A percentile compares a stretch with the other conserved stretches of the same genome.
These are phyloP conservation scores for Cheirogaleus medius DNA, from an alignment of 2,113 vertebrate species.

Conservation along the genomic window DNA sequence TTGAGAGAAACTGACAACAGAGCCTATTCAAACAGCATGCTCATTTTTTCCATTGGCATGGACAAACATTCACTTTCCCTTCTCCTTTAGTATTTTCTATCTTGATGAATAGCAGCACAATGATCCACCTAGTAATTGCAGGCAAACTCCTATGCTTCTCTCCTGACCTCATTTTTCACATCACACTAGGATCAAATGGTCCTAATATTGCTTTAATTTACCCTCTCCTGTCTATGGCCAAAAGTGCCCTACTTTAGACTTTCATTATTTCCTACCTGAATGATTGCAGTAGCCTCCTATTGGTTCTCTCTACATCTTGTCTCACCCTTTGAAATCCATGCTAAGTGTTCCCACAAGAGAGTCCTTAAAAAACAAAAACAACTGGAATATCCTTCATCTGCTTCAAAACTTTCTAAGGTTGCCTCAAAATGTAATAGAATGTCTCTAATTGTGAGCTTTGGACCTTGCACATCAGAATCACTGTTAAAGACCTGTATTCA, in stretches of 20 bases:
- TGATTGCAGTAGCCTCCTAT: background rate
- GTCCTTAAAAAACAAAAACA: background rate
- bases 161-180: background rate
- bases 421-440: background rate
- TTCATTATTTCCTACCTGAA: constrained; percentile 6
- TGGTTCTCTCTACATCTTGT: background rate
- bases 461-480: background rate
- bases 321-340: background rate
- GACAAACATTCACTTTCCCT: background rate
- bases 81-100: background rate
- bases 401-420: background rate
- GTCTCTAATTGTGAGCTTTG: background rate
- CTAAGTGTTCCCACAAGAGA: background rate
- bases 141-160: background rate
- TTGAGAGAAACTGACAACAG: background rate
- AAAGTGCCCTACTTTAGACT: background rate
- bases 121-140: background rate
- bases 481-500: background rate
- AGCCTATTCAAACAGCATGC: background rate
- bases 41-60: background rate
- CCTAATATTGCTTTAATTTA: background rate
- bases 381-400: background rate
- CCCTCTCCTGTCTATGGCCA: background rate
- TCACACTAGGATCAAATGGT: background rate
- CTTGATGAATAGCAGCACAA: background rate